Percentiles rank a stretch among this genome's conserved stretches.
These are phyloP conservation scores for Pangasius macronema DNA, from an alignment of 2,797 vertebrate species.

Conservation along the genomic window DNA sequence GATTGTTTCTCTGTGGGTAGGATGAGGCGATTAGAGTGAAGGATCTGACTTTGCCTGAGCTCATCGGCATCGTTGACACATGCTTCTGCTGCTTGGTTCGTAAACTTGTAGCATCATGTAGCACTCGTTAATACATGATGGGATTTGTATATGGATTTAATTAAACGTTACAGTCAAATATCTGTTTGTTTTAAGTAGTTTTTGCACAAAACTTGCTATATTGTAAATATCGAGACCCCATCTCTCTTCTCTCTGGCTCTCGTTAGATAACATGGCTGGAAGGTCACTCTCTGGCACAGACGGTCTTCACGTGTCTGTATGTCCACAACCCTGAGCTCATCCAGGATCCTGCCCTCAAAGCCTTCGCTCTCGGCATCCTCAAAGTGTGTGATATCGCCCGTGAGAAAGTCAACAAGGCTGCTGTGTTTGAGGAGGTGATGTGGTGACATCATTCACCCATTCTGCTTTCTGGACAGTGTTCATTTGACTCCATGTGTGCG, in stretches of 20 bases:
- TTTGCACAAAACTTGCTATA: not conserved
- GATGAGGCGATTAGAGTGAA: conserved; percentile 94
- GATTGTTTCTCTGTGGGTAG: conserved; percentile 65
- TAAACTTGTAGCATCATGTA: conserved; percentile 50
- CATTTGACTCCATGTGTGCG: not conserved
- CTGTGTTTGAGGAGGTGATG: conserved; percentile 96
- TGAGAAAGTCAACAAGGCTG: conserved; percentile 98
- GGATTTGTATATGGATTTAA: not conserved
- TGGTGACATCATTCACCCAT: not conserved
- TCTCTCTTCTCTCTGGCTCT: not conserved
- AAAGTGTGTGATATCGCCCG: conserved; percentile 98
- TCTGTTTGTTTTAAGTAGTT: not conserved
- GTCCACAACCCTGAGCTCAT: conserved; percentile 98
- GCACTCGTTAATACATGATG: not conserved
- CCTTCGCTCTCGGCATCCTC: conserved; percentile 94
- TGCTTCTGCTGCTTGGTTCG: conserved; percentile 98
- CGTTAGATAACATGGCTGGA: conserved; percentile 96
- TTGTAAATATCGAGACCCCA: not conserved
- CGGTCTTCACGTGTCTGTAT: conserved; percentile 97
- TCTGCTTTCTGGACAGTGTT: not conserved
- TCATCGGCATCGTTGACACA: conserved; percentile 97
- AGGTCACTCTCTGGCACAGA: conserved; percentile 97
- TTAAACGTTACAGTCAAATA: not conserved
- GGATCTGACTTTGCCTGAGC: conserved; percentile 90
- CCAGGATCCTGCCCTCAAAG: conserved; percentile 96